Evolutionary conservation across 2,113 vertebrate genomes (phyloP).

Genomic region (Paracanthobrama guichenoti): DNA sequence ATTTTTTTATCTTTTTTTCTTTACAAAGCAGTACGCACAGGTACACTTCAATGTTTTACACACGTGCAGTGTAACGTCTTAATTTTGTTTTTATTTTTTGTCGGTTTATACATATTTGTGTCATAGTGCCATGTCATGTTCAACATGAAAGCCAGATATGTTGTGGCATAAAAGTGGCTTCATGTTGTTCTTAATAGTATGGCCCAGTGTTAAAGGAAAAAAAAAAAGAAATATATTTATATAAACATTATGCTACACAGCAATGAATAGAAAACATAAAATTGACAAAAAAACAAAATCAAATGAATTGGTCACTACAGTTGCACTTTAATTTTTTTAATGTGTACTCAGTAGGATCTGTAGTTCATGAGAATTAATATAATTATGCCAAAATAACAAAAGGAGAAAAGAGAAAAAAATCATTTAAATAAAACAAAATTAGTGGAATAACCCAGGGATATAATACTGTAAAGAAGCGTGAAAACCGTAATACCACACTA

Average conservation of each 20-base stretch:
- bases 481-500: conserved; percentile 47
- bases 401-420: not conserved
- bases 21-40: conserved; percentile 92
- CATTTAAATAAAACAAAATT: conserved; percentile 24
- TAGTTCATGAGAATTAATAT: conserved; percentile 36
- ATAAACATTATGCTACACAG: conserved; percentile 46
- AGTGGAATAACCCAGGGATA: conserved; percentile 56
- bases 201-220: conserved; percentile 63
- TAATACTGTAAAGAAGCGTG: conserved; percentile 49
- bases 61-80: conserved; percentile 78
- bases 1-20: conserved; percentile 49
- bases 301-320: conserved; percentile 44
- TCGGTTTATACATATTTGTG: conserved; percentile 17
- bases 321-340: conserved; percentile 20
- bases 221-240: conserved; percentile 19
- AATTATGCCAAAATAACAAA: not conserved
- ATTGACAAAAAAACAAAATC: not conserved
- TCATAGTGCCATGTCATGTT: conserved; percentile 76
- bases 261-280: conserved; percentile 37
- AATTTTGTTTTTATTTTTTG: not conserved
- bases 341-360: conserved; percentile 54
- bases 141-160: conserved; percentile 72
- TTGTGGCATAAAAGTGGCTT: conserved; percentile 66
- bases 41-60: conserved; percentile 87
- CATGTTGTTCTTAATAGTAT: conserved; percentile 68